These are phyloP conservation scores for Clamator glandarius DNA, from an alignment of 2,797 vertebrate genomes.

Conservation along the genomic window DNA sequence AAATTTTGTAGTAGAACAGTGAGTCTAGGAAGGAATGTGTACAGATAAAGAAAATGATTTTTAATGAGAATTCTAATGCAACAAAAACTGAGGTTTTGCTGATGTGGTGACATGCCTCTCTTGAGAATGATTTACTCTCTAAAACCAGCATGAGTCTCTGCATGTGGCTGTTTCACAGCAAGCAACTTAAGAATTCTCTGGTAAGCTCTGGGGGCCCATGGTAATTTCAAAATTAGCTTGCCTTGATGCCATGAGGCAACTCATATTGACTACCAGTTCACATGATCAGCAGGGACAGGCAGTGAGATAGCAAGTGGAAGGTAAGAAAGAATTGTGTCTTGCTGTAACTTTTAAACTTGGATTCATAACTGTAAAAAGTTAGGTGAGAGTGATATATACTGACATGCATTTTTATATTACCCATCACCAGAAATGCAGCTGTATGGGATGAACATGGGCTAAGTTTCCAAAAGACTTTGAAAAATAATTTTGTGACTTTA, in stretches of 20 bases:
- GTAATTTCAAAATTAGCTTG: constrained; percentile 64
- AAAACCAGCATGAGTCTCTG: constrained; percentile 59
- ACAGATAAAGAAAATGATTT: constrained; percentile 12
- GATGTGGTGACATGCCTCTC: constrained; percentile 37
- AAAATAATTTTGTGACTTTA: neutral
- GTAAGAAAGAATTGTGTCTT: neutral
- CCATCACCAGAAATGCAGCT: neutral
- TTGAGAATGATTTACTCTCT: constrained; percentile 62
- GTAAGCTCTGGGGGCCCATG: constrained; percentile 38
- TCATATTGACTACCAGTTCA: constrained; percentile 46
- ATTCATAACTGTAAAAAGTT: neutral
- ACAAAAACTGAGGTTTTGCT: constrained; percentile 30
- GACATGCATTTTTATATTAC: neutral
- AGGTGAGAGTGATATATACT: neutral
- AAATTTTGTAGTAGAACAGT: neutral
- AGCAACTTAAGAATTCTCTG: constrained; percentile 53
- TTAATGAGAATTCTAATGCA: constrained; percentile 31
- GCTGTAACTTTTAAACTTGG: neutral
- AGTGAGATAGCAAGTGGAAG: constrained; percentile 7
- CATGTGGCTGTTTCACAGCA: constrained; percentile 55
- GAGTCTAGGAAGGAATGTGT: neutral
- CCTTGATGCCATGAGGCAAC: constrained; percentile 39
- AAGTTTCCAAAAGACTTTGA: neutral
- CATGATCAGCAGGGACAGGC: neutral
- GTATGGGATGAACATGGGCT: neutral